Evolutionary conservation across 2,113 vertebrate genomes (phyloP).

Genomic region (Percina caprodes): DNA sequence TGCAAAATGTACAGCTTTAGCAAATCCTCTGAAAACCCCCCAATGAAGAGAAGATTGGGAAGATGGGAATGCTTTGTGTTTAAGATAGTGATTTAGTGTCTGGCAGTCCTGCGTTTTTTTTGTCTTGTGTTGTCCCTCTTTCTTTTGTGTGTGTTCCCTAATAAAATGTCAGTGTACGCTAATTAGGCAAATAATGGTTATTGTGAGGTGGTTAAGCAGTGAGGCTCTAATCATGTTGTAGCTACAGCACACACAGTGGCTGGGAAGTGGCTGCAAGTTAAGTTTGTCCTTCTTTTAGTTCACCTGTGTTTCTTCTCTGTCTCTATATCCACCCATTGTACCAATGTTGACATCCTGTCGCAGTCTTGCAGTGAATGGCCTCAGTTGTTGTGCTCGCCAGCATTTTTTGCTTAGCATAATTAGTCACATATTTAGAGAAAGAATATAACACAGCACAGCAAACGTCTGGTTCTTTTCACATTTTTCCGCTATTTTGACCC

Average conservation of each 20-base stretch:
- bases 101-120: slow-evolving; percentile 41
- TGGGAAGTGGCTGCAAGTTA: slow-evolving; percentile 14
- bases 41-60: slow-evolving; percentile 58
- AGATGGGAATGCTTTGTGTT: slow-evolving; percentile 72
- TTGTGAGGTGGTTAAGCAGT: slow-evolving; percentile 46
- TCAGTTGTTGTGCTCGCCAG: slow-evolving; percentile 25
- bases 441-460: slow-evolving; percentile 24
- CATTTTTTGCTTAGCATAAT: slow-evolving; percentile 37
- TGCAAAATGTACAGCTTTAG: slow-evolving; percentile 67
- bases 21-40: slow-evolving; percentile 62
- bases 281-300: slow-evolving; percentile 12
- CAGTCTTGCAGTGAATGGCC: slow-evolving; percentile 1
- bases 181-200: slow-evolving; percentile 68
- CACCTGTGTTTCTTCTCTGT: slow-evolving; percentile 24
- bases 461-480: slow-evolving; percentile 44
- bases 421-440: slow-evolving; percentile 48
- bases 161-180: slow-evolving; percentile 56
- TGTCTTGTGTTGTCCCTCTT: slow-evolving; percentile 8
- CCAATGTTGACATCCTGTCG: slow-evolving; percentile 16
- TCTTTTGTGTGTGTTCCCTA: slow-evolving; percentile 53
- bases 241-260: slow-evolving; percentile 8
- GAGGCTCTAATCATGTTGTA: slow-evolving; percentile 36
- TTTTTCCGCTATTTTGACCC: slow-evolving; percentile 32
- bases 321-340: slow-evolving; percentile 15
- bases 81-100: slow-evolving; percentile 71